Conservation (phyloP, 2,113 vertebrate genomes). For the Platichthys stellatus region DNA sequence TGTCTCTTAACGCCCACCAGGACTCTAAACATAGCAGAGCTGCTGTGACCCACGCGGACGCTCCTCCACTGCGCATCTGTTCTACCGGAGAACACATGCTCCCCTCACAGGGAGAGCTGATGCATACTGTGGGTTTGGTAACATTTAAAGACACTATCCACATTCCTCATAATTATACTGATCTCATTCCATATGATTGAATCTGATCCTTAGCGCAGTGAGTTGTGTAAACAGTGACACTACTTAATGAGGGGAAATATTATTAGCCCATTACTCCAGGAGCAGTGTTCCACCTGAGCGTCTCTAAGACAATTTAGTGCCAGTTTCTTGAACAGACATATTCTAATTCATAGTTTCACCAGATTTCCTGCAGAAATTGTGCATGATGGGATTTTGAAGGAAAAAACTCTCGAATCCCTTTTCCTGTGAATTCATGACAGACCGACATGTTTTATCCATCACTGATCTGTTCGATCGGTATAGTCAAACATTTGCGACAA, state of each 20-base stretch:
- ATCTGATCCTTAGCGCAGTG: neutral
- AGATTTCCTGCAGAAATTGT: neutral
- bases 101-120: neutral
- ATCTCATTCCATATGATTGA: neutral
- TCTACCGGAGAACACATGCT: neutral
- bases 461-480: neutral
- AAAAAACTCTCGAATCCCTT: neutral
- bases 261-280: neutral
- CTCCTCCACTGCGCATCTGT: slow-evolving; percentile 33
- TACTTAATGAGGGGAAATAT: neutral
- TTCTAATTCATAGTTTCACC: too few species aligned
- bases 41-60: slow-evolving; percentile 46
- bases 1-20: slow-evolving; percentile 59
- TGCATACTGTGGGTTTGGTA: neutral
- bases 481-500: neutral
- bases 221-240: too few species aligned
- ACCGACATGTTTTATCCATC: too few species aligned
- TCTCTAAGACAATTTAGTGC: neutral
- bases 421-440: neutral
- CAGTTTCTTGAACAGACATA: neutral
- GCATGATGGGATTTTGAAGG: neutral
- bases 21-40: slow-evolving; percentile 60
- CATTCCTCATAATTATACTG: neutral
- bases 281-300: neutral
- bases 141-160: neutral